Conservation (phyloP, 2,797 vertebrate genomes). For the Sebastes ruberrimus region DNA sequence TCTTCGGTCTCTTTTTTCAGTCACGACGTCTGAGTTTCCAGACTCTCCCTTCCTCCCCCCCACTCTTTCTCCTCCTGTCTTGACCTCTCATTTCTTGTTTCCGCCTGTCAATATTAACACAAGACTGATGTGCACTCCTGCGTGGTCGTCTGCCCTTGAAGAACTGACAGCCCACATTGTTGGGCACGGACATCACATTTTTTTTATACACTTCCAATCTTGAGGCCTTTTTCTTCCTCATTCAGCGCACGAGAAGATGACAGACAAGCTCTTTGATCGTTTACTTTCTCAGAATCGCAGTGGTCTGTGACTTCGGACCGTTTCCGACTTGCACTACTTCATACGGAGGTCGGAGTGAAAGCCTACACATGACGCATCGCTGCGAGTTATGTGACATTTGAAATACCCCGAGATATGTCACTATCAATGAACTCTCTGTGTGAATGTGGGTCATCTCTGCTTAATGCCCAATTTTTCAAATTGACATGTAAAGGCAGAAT, state of each 20-base stretch:
- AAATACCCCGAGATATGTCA: conserved; percentile 44
- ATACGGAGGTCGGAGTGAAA: conserved; percentile 20
- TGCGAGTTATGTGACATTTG: conserved; percentile 55
- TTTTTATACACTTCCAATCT: background rate
- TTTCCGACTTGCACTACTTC: conserved; percentile 13
- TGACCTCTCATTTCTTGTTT: conserved; percentile 54
- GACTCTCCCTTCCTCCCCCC: conserved; percentile 16
- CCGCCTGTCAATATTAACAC: conserved; percentile 70
- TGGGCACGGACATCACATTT: conserved; percentile 16
- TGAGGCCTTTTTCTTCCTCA: conserved; percentile 20
- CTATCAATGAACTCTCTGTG: conserved; percentile 42
- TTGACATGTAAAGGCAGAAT: conserved; percentile 15
- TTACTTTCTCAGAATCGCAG: conserved; percentile 28
- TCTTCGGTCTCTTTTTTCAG: conserved; percentile 2
- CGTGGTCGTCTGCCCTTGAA: conserved; percentile 54
- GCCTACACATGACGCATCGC: conserved; percentile 30
- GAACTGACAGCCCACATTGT: conserved; percentile 35
- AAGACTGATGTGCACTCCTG: conserved; percentile 37
- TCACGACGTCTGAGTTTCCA: conserved; percentile 23
- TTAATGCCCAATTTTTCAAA: background rate
- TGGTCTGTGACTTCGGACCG: background rate
- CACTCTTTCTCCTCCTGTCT: conserved; percentile 6
- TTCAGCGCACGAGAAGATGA: background rate
- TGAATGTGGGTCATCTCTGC: conserved; percentile 46
- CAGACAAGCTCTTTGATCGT: conserved; percentile 24